A percentile compares a stretch with the other conserved stretches of the same genome.
Evolutionary conservation across 2,797 vertebrate species (phyloP).

Genomic region (Melopsittacus undulatus): DNA sequence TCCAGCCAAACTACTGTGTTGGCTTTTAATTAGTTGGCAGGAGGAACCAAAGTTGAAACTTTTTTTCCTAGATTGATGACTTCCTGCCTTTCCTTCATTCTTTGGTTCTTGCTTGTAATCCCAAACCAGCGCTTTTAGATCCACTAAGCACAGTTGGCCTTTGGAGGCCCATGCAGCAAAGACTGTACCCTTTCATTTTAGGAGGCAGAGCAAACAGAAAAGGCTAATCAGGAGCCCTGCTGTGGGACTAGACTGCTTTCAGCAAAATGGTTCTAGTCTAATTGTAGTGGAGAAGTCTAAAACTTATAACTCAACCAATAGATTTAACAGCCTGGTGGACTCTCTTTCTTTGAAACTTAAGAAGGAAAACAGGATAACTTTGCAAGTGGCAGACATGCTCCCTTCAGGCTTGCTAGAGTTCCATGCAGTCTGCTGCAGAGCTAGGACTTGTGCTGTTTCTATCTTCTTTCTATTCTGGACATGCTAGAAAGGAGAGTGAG

Average conservation of each 20-base stretch:
- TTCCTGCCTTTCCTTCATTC: constrained; percentile 1
- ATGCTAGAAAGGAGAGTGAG: neutral
- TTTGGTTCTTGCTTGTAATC: neutral
- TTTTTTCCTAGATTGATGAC: neutral
- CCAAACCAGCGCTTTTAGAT: neutral
- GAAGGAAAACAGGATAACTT: neutral
- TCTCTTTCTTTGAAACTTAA: neutral
- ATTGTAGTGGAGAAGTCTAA: neutral
- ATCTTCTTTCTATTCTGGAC: neutral
- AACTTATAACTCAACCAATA: neutral
- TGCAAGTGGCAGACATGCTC: neutral
- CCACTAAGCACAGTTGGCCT: neutral
- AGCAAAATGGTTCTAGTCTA: neutral
- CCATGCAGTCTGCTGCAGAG: neutral
- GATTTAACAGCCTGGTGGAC: neutral
- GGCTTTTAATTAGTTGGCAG: neutral
- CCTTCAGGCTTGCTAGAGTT: too few relatives aligned
- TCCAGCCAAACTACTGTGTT: neutral
- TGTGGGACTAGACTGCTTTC: neutral
- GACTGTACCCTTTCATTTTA: neutral
- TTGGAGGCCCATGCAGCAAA: neutral
- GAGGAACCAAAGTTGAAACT: neutral
- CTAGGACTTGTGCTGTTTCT: neutral
- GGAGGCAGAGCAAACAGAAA: neutral
- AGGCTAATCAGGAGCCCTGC: neutral